Percentiles rank a stretch among this genome's conserved stretches.
Evolutionary conservation across 64 coral and sea anemone species (phyloP).

Genomic region (Dendronephthya gigantea): DNA sequence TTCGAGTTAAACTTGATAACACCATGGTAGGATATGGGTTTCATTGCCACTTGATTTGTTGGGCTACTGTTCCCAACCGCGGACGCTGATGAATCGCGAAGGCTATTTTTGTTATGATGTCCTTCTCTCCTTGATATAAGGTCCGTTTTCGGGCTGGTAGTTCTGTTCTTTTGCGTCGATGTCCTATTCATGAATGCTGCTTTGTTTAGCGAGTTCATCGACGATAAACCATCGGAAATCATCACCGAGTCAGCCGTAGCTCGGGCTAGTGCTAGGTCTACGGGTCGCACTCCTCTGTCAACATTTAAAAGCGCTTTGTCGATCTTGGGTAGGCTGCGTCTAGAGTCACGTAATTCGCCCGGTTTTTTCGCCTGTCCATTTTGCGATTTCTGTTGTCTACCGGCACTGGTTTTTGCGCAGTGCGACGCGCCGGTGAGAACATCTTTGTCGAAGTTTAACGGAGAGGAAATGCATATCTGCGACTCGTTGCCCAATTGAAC

Average conservation of each 20-base stretch:
- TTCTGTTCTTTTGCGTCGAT: neutral
- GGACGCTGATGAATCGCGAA: no score
- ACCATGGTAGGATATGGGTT: neutral
- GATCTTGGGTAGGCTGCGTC: neutral
- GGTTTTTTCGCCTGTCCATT: neutral
- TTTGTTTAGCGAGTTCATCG: neutral
- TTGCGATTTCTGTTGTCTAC: neutral
- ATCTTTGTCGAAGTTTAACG: neutral
- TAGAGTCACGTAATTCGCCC: neutral
- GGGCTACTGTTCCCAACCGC: no score
- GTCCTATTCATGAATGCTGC: neutral
- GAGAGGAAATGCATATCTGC: neutral
- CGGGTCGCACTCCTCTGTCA: neutral
- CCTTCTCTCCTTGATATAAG: neutral
- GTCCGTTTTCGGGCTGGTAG: neutral
- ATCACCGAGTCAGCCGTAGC: neutral
- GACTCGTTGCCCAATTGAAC: neutral
- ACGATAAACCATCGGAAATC: neutral
- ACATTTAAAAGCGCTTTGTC: neutral
- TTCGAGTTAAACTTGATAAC: neutral
- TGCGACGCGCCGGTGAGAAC: neutral
- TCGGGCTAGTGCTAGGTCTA: neutral
- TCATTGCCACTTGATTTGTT: neutral
- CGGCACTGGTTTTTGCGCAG: neutral
- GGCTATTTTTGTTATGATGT: no score